Evolutionary conservation across 2,888 invertebrate species (phyloP).

Genomic region (Mellilla xanthometata): DNA sequence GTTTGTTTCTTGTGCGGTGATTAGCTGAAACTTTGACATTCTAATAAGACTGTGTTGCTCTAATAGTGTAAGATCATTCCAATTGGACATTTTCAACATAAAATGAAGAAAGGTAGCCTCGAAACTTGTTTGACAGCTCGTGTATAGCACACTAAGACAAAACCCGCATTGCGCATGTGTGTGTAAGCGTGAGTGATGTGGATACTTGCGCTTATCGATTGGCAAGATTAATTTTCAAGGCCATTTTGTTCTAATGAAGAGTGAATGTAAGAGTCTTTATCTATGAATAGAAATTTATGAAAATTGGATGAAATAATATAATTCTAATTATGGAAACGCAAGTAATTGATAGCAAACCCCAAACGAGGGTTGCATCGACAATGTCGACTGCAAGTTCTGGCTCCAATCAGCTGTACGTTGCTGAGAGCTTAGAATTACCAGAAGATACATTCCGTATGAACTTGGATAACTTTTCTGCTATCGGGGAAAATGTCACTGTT

Average conservation of each 20-base stretch:
- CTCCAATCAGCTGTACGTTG: conserved; percentile 58
- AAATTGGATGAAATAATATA: background rate
- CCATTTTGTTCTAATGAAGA: conserved; percentile 38
- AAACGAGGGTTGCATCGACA: conserved; percentile 39
- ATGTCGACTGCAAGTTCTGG: conserved; percentile 43
- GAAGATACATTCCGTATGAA: conserved; percentile 71
- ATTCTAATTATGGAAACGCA: conserved; percentile 49
- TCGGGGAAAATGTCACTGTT: conserved; percentile 73
- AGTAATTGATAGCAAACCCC: conserved; percentile 40
- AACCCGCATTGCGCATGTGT: conserved; percentile 59
- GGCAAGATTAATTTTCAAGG: conserved; percentile 75
- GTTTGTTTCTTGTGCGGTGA: conserved; percentile 32
- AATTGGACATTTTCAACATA: conserved; percentile 35
- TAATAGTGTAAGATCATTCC: conserved; percentile 35
- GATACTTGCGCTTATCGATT: conserved; percentile 78
- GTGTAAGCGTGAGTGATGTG: conserved; percentile 66
- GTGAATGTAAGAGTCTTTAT: conserved; percentile 32
- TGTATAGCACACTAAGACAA: conserved; percentile 48
- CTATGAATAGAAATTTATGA: conserved; percentile 28
- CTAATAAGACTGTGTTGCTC: conserved; percentile 32
- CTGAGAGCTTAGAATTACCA: conserved; percentile 60
- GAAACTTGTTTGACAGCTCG: conserved; percentile 79
- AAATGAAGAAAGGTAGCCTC: conserved; percentile 56
- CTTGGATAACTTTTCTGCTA: conserved; percentile 60
- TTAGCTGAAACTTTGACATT: conserved; percentile 36